Evolutionary conservation across 2,888 invertebrate genomes (phyloP), one percentile per base, ranked within the genome.

Genomic region (Aspidapion aeneum): DNA sequence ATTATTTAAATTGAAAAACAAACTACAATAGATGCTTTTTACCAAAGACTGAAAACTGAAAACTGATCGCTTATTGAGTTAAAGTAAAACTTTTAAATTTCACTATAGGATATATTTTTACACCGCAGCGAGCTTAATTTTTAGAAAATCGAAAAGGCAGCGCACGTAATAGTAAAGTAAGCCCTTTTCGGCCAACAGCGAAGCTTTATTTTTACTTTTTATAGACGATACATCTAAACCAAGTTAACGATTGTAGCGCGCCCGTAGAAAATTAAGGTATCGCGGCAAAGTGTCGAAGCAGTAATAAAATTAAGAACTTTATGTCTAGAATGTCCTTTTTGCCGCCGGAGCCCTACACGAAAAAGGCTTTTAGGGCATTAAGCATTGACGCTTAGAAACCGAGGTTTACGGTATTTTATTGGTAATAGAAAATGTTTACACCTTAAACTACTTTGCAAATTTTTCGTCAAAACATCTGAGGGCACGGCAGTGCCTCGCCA

Each of bases 51-150:
- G n/a, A n/a, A n/a, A n/a, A 54, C 60, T 60, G 55, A 61, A 60
- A 58, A 52, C 54, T 56, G 64, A 64, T 57, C 9, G 61, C 58
- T 64, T 61, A 49, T 56, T 58, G 61, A 64, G 61, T 64, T 64
- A 55, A 52, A 60, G 58, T 51, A 61, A 63, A 64, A n/a, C n/a
- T n/a, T n/a, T n/a, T n/a, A n/a, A n/a, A n/a, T n/a, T n/a, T n/a
- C n/a, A n/a, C n/a, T n/a, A n/a, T n/a, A n/a, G n/a, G n/a, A n/a
- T n/a, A n/a, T n/a, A n/a, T n/a, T n/a, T n/a, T n/a, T n/a, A n/a
- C n/a, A n/a, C n/a, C n/a, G n/a, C n/a, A n/a, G n/a, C n/a, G n/a
- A n/a, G n/a, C n/a, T n/a, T n/a, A n/a, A n/a, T n/a, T n/a, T n/a
- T n/a, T n/a, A n/a, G n/a, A 35, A 35, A 35, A 35, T 35, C 12